Conservation (phyloP, 2,797 vertebrate species). For the Scyliorhinus canicula region DNA sequence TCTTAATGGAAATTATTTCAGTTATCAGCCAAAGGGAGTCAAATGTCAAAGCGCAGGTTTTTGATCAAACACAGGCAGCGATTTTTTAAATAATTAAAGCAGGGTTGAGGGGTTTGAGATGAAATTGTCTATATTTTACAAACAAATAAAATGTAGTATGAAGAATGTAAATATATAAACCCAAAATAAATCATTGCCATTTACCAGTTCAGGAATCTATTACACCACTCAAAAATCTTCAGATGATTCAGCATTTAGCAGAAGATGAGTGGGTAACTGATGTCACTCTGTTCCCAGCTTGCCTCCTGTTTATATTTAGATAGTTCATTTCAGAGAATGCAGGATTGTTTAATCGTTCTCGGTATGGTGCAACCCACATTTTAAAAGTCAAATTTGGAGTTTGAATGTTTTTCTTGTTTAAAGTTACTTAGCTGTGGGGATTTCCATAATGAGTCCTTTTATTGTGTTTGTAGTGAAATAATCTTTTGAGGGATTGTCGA, state of each 20-base stretch:
- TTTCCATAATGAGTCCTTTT: not conserved
- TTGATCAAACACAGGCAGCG: not conserved
- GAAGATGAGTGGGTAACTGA: not conserved
- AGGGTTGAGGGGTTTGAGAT: not conserved
- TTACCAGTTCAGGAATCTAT: not conserved
- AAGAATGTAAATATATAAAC: constrained; percentile 2
- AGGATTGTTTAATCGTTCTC: not conserved
- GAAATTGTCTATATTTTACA: constrained; percentile 26
- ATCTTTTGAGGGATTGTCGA: constrained; percentile 4
- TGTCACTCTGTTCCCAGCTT: not conserved
- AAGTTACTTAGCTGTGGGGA: not conserved
- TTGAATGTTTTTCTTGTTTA: constrained; percentile 11
- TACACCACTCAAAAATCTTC: not conserved
- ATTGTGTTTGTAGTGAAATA: not conserved
- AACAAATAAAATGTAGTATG: not conserved
- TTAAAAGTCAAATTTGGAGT: not conserved
- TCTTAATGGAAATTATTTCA: not conserved
- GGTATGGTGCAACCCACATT: not conserved
- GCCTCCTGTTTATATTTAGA: not conserved
- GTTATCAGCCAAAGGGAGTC: not conserved
- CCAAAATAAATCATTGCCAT: not conserved
- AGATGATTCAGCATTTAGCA: not conserved
- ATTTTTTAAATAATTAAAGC: constrained; percentile 3
- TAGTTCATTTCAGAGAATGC: constrained; percentile 15
- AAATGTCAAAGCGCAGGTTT: constrained; percentile 2